Base-by-base conservation (phyloP, 2,113 vertebrate species). In the Saccopteryx leptura region DNA sequence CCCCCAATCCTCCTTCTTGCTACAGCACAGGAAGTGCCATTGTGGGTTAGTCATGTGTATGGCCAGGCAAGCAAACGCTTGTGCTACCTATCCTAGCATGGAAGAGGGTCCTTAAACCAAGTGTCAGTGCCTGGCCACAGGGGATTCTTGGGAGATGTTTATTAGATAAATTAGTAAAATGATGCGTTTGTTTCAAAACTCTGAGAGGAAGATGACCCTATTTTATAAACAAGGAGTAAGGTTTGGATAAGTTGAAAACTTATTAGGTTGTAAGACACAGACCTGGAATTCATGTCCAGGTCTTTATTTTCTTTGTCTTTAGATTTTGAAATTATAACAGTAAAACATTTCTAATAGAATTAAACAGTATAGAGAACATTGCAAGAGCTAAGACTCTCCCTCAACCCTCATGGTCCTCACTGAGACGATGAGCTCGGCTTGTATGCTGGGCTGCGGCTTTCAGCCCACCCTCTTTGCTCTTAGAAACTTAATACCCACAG, bases 311-410 rank as follows among this genome's bases (percentile, higher is more conserved):
- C 56, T 63, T 89, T 90, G 33, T 50, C 46, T 61, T 74, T 68
- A 90, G 11, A 28, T 72, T 79, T 87, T 90, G 76, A 66, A 56
- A 76, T 75, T 50, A 88, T 72, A 21, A 65, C 87, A 88, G 54
- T 46, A 94, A 95, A 90, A 75, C 3, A 75, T 71, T 13, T 18
- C 61, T 76, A 23, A 46, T 63, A 63, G 14, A 72, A 74, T 76
- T 69, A 74, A 46, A 80, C 26, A 85, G 71, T 60, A 56, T 8
- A 39, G 13, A 50, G 11, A 11, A 7, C 7, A 39, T 66, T 71
- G 33, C 46, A 85, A 69, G 52, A 9, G 7, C 52, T 69, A 19
- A 33, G 39, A 19, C 68, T 17, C 61, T 58, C 26, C 15, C 31
- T 78, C 26, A n/a, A 26, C 7, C 33, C 17, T 61, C 15, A 33